Base-by-base conservation (phyloP, 2,888 invertebrate species). In the Microplitis manilae region DNA sequence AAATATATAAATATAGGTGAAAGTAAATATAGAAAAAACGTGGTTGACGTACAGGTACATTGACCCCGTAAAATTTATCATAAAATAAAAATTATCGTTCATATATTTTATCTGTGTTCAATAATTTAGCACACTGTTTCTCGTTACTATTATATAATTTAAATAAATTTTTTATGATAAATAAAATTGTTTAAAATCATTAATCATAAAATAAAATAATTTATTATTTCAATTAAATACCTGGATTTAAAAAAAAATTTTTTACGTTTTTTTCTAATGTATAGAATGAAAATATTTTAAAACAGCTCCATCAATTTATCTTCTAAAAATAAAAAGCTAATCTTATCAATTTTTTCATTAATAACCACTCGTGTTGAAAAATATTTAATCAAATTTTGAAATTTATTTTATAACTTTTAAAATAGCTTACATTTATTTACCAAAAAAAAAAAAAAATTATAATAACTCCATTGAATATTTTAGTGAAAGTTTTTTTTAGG, bases 21-120 rank as follows among this genome's bases (percentile, higher is more conserved):
- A 50, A 50, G 50, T 50, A 50, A 50, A 50, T 50, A 50, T 50
- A 13, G 50, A 50, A 50, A 50, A 50, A 50, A 50, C 50, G 5
- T 13, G 50, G 8, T 50, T 50, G 50, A 50, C 50, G 13, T 50
- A 50, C 50, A 50, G 50, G 50, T 50, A 50, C 50, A 9, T 50
- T 50, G 50, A 50, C 50, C 50, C 50, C 50, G 50, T 50, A 50
- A 50, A 50, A 50, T 50, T 50, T 50, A 50, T 50, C 50, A 50
- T 9, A 13, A 50, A 50, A 50, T 30, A 50, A 50, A 13, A 50
- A 50, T 50, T 50, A 50, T 50, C 50, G 50, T 50, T 13, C 50
- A 50, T 50, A 50, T 50, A 50, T 50, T 50, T 50, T 50, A 50
- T 50, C 50, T 50, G 50, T 30, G 30, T 30, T 13, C 9, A 50